Base-by-base conservation (phyloP, 2,888 invertebrate genomes). In the Orthosia cruda region DNA sequence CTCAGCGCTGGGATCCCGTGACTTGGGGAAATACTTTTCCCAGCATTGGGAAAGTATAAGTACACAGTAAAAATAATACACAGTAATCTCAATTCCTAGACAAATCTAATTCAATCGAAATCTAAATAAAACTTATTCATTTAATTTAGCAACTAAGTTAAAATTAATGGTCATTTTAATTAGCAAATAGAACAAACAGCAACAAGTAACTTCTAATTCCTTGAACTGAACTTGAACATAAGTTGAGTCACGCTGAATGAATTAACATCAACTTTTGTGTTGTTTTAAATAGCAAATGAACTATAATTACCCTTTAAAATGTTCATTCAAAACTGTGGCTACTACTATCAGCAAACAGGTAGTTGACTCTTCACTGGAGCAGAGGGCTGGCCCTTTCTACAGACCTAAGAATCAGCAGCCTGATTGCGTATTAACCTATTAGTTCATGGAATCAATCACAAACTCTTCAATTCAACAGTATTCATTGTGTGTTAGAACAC, bases 81-180 rank as follows among this genome's bases (percentile, higher is more conserved):
- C 32, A 32, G 59, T 49, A 23, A 49, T 16, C 45, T 12, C 9
- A 47, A 47, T 23, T 63, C 3, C 3, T 63, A 52, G 12, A 18
- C 13, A 20, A 52, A 58, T 23, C 18, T 20, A 58, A 54, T 64
- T 18, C 49, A 16, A 58, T 45, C 7, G 9, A 71, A 54, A 64
- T 1, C 15, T 49, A 61, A 72, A 40, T 40, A 40, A 40, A 40
- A 52, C 12, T 65, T 40, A 47, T 32, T 23, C n/a, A 55, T 23
- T 40, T 0, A 47, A 12, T 61, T 45, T 20, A 15, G 54, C 32
- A 66, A 71, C 57, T 5, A 57, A 66, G 18, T 63, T 58, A 57
- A 47, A 55, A 72, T 66, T 20, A 12, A 72, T 62, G 55, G 47
- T 62, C 3, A 62, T 62, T 62, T 57, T 58, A 66, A 73, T 78